Evolutionary conservation across 2,797 vertebrate genomes (phyloP).

Genomic region (Pseudochaenichthys georgianus): DNA sequence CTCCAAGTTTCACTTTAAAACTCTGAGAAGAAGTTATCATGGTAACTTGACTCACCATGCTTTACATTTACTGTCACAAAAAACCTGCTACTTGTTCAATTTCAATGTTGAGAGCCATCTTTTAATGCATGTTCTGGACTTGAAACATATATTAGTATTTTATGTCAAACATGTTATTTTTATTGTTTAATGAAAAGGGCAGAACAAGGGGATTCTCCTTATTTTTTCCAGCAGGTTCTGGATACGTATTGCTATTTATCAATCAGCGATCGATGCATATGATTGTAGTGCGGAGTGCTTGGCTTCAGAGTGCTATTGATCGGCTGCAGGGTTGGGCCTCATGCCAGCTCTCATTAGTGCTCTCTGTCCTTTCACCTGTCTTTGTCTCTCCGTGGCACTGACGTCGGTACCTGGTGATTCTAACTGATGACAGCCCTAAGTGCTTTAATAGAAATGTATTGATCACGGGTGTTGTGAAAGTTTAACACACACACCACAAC

Average conservation of each 20-base stretch:
- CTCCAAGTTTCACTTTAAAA: background rate
- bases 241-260: slow-evolving; percentile 62
- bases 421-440: slow-evolving; percentile 74
- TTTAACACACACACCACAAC: slow-evolving; percentile 32
- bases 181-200: background rate
- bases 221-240: slow-evolving; percentile 25
- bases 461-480: slow-evolving; percentile 72
- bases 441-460: slow-evolving; percentile 82
- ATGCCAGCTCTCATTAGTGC: slow-evolving; percentile 76
- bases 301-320: slow-evolving; percentile 75
- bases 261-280: slow-evolving; percentile 73
- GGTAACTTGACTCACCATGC: background rate
- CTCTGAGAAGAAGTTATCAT: background rate
- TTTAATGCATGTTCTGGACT: background rate
- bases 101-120: background rate
- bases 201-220: background rate
- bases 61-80: slow-evolving; percentile 14
- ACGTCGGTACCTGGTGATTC: slow-evolving; percentile 59
- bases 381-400: slow-evolving; percentile 64
- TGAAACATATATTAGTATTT: background rate
- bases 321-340: slow-evolving; percentile 50
- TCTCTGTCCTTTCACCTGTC: slow-evolving; percentile 70
- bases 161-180: no score
- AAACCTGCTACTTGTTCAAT: background rate
- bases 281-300: slow-evolving; percentile 64